Conservation (phyloP, 2,113 vertebrate species). For the Echinops telfairi region DNA sequence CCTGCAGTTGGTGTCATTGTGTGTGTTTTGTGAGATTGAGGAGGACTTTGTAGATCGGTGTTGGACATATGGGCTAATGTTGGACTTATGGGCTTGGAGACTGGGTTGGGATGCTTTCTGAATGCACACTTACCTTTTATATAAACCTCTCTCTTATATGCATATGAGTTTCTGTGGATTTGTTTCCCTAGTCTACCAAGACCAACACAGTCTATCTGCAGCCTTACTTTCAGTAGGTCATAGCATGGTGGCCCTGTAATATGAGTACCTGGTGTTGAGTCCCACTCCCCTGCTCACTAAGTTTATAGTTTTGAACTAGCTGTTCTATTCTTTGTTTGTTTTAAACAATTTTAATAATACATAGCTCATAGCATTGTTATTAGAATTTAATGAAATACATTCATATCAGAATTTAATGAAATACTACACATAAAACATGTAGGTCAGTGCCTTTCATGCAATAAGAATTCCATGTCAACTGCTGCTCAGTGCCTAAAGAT, state of each 20-base stretch:
- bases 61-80: too few relatives aligned
- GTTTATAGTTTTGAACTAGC: neutral
- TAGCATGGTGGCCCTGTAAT: neutral
- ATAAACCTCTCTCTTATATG: too few relatives aligned
- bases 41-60: too few relatives aligned
- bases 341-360: neutral
- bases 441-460: neutral
- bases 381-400: too few relatives aligned
- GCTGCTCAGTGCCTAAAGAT: neutral
- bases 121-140: too few relatives aligned
- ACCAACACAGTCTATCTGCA: neutral
- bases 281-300: neutral
- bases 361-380: too few relatives aligned
- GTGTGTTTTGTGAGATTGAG: too few relatives aligned
- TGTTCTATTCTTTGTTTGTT: conserved; percentile 3
- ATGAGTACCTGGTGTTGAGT: neutral
- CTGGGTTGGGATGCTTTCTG: too few relatives aligned
- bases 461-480: neutral
- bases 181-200: too few relatives aligned
- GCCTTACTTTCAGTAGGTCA: conserved; percentile 1
- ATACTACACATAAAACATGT: neutral
- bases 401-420: conserved; percentile 44
- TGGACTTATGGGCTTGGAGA: too few relatives aligned
- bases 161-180: too few relatives aligned
- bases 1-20: too few relatives aligned